Conservation (phyloP, 1,140 invertebrate genomes). For the Sarcophaga bullata region DNA sequence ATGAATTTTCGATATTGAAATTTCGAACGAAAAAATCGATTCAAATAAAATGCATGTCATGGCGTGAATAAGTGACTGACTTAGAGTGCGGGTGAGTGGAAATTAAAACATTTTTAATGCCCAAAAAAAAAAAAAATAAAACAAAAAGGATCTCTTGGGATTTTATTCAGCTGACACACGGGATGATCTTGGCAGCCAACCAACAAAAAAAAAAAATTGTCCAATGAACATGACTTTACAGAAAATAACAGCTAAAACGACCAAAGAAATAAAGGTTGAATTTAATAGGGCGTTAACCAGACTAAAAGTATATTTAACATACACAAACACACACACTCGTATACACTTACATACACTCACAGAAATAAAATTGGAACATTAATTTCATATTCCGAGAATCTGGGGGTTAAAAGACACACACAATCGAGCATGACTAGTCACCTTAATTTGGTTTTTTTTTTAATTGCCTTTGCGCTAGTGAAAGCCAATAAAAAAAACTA, state of each 20-base stretch:
- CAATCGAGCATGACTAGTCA: not conserved
- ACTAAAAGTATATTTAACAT: not conserved
- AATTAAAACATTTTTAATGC: not conserved
- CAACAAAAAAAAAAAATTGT: not conserved
- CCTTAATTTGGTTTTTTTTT: slow-evolving; percentile 3
- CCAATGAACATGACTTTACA: slow-evolving; percentile 26
- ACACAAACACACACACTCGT: not conserved
- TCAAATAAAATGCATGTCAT: slow-evolving; percentile 30
- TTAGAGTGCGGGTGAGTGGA: not conserved
- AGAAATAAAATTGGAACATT: too few relatives aligned
- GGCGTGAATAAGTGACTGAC: too few relatives aligned
- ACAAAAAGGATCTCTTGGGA: slow-evolving; percentile 34
- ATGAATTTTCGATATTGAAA: not conserved
- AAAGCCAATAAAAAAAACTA: slow-evolving; percentile 17
- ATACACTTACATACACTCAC: too few relatives aligned
- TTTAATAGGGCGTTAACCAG: slow-evolving; percentile 33
- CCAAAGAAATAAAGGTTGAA: not conserved
- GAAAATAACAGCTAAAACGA: slow-evolving; percentile 1
- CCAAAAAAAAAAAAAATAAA: too few relatives aligned
- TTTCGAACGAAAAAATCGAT: slow-evolving; percentile 5
- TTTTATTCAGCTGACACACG: slow-evolving; percentile 34
- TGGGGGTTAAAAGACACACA: slow-evolving; percentile 10
- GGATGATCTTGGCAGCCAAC: not conserved
- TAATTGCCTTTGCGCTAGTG: not conserved
- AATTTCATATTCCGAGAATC: slow-evolving; percentile 20